Base-by-base conservation (phyloP, 2,113 vertebrate species). In the Anarhynchus alexandrinus region DNA sequence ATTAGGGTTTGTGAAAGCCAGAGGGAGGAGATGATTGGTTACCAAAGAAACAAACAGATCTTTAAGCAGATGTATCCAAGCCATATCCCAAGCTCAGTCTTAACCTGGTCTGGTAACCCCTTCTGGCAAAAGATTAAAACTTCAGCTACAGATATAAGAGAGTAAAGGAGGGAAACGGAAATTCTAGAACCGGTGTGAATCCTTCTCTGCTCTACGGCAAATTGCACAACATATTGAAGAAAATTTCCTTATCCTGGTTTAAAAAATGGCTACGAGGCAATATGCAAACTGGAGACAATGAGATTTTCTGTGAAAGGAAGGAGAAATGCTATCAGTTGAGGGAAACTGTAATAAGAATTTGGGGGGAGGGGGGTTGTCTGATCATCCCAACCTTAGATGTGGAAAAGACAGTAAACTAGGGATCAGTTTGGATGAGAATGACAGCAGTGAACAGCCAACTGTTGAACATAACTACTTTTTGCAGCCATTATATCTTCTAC, bases 11-110 rank as follows among this genome's bases (percentile, higher is more conserved):
- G 70, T 89, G 86, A 95, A 82, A 95, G 93, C 73, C 82, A 95
- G 55, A 91, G 67, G 81, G 45, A 95, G 74, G 81, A 94, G 95
- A 95, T 88, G 95, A 95, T 88, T 97, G 86, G 95, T 96, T 97
- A 88, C 91, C 87, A 93, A 90, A 95, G 96, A 96, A 96, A 96
- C 84, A 91, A 95, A 91, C 34, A 69, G 58, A 61, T 90, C 93
- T 77, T 94, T 94, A 95, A 95, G 93, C 54, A 93, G 88, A 94
- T 95, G 85, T 55, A 87, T 76, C 47, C 72, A 93, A 64, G 76
- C 71, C 76, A 65, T 55, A 91, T 70, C 40, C 42, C 61, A 87
- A 85, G 74, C 36, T 95, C 84, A 91, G 89, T 54, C 86, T 96
- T 91, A 95, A 77, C 86, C 54, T 51, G 66, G 36, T 66, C 62